phyloP scores from a whole-genome alignment of 2,888 invertebrate genomes.

The Xestia xanthographa region DNA sequence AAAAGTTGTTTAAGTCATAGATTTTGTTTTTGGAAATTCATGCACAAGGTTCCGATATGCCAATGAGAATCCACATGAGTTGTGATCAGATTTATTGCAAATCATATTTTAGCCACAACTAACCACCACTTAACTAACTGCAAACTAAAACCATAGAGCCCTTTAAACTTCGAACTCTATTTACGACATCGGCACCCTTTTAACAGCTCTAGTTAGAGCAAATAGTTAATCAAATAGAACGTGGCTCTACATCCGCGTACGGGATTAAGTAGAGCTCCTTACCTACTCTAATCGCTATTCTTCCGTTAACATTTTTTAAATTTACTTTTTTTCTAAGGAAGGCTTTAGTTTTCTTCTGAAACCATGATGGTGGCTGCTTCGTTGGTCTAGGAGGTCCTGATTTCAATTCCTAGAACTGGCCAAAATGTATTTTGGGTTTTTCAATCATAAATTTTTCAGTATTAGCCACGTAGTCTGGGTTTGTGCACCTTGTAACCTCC shows the following conservation, averaged over 20 bases:
- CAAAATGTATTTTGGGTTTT: neutral
- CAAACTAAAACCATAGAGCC: constrained; percentile 21
- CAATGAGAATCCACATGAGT: neutral
- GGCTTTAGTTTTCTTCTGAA: constrained; percentile 18
- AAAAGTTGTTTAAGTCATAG: too few relatives aligned
- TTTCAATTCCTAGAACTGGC: neutral
- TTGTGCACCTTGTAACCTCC: too few relatives aligned
- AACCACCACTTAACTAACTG: neutral
- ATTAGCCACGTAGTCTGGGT: neutral
- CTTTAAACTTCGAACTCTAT: constrained; percentile 48
- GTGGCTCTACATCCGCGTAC: constrained; percentile 69
- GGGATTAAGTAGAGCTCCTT: constrained; percentile 71
- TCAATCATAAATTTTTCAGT: too few relatives aligned
- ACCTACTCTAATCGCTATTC: constrained; percentile 63
- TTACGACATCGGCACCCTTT: constrained; percentile 63
- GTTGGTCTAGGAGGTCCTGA: neutral
- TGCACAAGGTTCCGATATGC: neutral
- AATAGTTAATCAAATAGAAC: constrained; percentile 77
- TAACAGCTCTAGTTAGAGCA: constrained; percentile 68
- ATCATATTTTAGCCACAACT: neutral
- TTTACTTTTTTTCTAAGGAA: constrained; percentile 33
- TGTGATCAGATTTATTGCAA: neutral
- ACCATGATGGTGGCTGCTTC: neutral
- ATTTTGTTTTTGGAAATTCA: neutral
- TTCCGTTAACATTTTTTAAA: constrained; percentile 72